Base-by-base conservation (phyloP, 2,797 vertebrate genomes). In the Cetoscarus ocellatus region DNA sequence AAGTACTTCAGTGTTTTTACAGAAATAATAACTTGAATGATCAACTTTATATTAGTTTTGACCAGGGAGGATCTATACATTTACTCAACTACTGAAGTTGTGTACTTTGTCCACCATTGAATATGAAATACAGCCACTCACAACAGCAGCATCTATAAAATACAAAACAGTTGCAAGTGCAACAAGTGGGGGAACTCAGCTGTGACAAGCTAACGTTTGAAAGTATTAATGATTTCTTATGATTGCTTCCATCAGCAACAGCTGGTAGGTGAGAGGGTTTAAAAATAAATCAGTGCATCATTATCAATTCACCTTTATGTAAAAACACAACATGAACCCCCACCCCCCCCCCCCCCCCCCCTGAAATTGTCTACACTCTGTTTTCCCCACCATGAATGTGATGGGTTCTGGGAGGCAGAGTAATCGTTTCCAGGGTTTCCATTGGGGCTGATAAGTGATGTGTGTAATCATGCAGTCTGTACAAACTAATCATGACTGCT, bases 351-450 rank as follows among this genome's bases (percentile, higher is more conserved):
- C n/a, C n/a, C n/a, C n/a, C n/a, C n/a, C n/a, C n/a, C n/a, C n/a
- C 70, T 70, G 39, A 18, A 82, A 49, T n/a, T 11, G 52, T 49
- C 40, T 58, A 49, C 27, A 47, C 49, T 74, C 63, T 47, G 10
- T 56, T 15, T 65, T 61, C 45, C 53, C 67, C 51, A 63, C 50
- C 57, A 62, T 40, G 48, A 80, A 68, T 48, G 56, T 77, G 79
- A 70, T 75, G 61, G 51, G 50, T 65, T 80, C 1, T 3, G 43
- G 19, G 58, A 80, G 64, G 70, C 61, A 42, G 69, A 0, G 15
- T 75, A 82, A 88, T 87, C 80, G 68, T 79, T 90, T 85, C 80
- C 63, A 57, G 61, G 67, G 75, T 86, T 87, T 91, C 76, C 85
- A 81, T 74, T 58, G 71, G 38, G 47, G 57, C 54, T 59, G 77